Conservation (phyloP, 2,797 vertebrate genomes). For the Enteromius paludinosus region DNA sequence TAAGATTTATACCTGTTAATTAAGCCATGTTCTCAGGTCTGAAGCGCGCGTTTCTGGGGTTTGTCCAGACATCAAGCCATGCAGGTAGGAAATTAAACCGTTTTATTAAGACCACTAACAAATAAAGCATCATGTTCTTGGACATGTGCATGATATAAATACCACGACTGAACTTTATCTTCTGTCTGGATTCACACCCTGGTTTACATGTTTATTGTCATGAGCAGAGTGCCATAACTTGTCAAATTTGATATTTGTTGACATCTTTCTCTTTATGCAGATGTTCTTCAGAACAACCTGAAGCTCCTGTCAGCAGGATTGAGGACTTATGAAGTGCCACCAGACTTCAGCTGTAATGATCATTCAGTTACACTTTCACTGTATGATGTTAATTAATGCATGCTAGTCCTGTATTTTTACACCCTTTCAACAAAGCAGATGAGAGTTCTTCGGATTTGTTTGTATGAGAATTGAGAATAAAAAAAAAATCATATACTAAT, state of each 20-base stretch:
- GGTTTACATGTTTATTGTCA: neutral
- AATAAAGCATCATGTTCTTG: neutral
- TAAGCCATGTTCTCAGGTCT: constrained; percentile 68
- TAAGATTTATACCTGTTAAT: neutral
- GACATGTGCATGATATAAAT: neutral
- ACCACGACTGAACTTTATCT: neutral
- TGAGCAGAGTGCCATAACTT: neutral
- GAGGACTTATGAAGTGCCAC: constrained; percentile 80
- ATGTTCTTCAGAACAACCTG: constrained; percentile 62
- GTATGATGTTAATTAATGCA: neutral
- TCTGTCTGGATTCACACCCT: neutral
- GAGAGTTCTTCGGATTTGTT: neutral
- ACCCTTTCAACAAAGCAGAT: neutral
- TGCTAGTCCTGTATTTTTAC: neutral
- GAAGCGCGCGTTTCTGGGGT: constrained; percentile 64
- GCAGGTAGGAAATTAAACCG: constrained; percentile 62
- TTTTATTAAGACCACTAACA: neutral
- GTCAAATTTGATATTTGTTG: neutral
- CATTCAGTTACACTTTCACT: neutral
- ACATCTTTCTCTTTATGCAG: constrained; percentile 53
- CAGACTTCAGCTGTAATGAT: constrained; percentile 84
- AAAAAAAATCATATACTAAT: too few species aligned
- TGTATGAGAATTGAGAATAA: neutral
- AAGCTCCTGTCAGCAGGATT: constrained; percentile 80
- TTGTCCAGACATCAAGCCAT: constrained; percentile 56